phyloP scores from a whole-genome alignment of 2,797 vertebrate species.

The Scleropages formosus region DNA sequence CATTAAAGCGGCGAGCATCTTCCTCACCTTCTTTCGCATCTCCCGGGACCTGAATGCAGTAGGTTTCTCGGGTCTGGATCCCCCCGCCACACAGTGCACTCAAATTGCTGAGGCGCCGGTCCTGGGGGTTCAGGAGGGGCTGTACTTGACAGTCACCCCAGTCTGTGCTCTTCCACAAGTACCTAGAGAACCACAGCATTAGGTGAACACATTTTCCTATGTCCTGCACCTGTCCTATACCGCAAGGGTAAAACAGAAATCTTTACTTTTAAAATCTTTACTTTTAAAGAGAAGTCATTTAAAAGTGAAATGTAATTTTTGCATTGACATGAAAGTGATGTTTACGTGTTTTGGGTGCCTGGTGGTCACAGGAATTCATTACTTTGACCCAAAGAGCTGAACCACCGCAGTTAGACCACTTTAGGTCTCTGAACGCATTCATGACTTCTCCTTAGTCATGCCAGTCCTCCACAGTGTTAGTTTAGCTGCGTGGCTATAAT shows the following conservation, averaged over 20 bases:
- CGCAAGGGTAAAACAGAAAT: too few species aligned
- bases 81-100: conserved; percentile 73
- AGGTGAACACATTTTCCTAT: too few species aligned
- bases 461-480: too few species aligned
- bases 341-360: too few species aligned
- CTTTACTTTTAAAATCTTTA: too few species aligned
- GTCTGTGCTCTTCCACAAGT: conserved; percentile 76
- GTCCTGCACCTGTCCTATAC: too few species aligned
- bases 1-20: background rate
- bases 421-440: background rate
- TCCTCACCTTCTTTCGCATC: conserved; percentile 67
- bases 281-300: too few species aligned
- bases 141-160: conserved; percentile 76
- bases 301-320: too few species aligned
- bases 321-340: too few species aligned
- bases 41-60: conserved; percentile 62
- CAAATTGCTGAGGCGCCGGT: conserved; percentile 50
- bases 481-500: too few species aligned
- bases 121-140: conserved; percentile 67
- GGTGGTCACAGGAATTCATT: background rate
- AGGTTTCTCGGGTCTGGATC: conserved; percentile 72
- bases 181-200: conserved; percentile 56
- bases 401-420: background rate
- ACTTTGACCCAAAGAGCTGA: background rate
- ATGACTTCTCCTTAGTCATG: background rate